Conservation (phyloP, 2,797 vertebrate genomes). For the Brachymystax lenok region DNA sequence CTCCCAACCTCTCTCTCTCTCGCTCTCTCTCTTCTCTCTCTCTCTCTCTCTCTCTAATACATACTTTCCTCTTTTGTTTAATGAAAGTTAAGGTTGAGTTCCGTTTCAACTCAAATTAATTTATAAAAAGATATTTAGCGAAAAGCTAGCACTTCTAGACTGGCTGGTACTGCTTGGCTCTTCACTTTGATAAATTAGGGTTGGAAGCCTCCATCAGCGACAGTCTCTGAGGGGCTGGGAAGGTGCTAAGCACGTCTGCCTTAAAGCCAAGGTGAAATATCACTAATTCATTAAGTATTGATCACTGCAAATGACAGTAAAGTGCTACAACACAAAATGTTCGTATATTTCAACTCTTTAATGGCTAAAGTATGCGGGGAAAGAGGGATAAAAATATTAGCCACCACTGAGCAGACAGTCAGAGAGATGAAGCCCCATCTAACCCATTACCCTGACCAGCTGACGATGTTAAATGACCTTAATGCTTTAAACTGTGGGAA, state of each 20-base stretch:
- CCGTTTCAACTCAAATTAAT: constrained; percentile 84
- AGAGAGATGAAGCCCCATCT: constrained; percentile 82
- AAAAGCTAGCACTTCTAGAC: constrained; percentile 79
- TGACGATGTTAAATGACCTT: constrained; percentile 83
- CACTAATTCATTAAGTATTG: constrained; percentile 84
- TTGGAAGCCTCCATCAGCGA: constrained; percentile 75
- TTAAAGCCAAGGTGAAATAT: constrained; percentile 77
- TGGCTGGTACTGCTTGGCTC: constrained; percentile 74
- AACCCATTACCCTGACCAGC: constrained; percentile 84
- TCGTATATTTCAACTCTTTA: constrained; percentile 81
- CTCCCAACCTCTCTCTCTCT: constrained; percentile 1
- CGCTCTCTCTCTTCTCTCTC: neutral
- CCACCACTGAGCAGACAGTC: constrained; percentile 52
- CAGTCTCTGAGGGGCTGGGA: constrained; percentile 70
- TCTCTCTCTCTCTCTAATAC: constrained; percentile 42
- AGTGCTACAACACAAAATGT: constrained; percentile 77
- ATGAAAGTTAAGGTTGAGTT: constrained; percentile 85
- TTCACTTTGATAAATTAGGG: constrained; percentile 80
- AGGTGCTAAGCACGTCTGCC: constrained; percentile 76
- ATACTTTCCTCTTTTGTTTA: constrained; percentile 75
- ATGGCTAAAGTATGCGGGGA: constrained; percentile 78
- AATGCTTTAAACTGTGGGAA: constrained; percentile 83
- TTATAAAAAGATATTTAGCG: constrained; percentile 83
- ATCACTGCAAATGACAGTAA: constrained; percentile 86
- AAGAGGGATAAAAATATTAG: constrained; percentile 82